Percentiles rank a stretch among this genome's conserved stretches.
Conservation (phyloP, 2,797 vertebrate genomes). For the Masticophis lateralis region DNA sequence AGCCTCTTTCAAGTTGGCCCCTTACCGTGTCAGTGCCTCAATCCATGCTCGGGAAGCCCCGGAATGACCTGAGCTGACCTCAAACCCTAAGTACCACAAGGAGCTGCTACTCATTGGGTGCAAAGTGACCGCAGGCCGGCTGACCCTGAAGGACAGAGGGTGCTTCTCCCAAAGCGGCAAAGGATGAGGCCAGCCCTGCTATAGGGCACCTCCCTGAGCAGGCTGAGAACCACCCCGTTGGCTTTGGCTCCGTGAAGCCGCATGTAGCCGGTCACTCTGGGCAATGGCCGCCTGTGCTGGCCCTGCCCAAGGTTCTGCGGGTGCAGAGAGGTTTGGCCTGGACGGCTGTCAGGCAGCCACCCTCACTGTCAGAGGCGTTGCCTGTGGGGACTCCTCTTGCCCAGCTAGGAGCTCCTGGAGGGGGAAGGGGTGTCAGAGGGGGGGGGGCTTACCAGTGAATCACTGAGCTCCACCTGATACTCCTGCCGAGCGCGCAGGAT, state of each 20-base stretch:
- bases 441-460: conserved; percentile 80
- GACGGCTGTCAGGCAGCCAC: background rate
- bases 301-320: background rate
- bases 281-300: background rate
- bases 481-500: conserved; percentile 83
- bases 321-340: too few relatives aligned
- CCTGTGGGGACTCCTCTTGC: background rate
- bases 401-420: too few relatives aligned
- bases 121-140: background rate
- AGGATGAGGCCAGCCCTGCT: background rate
- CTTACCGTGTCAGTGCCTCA: background rate
- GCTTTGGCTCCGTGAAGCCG: background rate
- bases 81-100: background rate
- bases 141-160: background rate
- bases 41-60: background rate
- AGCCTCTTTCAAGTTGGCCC: background rate
- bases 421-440: background rate
- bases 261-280: background rate
- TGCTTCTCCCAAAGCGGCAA: background rate
- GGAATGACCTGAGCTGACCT: background rate
- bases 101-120: background rate
- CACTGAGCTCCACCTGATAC: conserved; percentile 85
- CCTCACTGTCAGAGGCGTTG: background rate
- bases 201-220: background rate
- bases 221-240: background rate